Evolutionary conservation across 2,113 vertebrate genomes (phyloP).

Genomic region (Octodon degus): DNA sequence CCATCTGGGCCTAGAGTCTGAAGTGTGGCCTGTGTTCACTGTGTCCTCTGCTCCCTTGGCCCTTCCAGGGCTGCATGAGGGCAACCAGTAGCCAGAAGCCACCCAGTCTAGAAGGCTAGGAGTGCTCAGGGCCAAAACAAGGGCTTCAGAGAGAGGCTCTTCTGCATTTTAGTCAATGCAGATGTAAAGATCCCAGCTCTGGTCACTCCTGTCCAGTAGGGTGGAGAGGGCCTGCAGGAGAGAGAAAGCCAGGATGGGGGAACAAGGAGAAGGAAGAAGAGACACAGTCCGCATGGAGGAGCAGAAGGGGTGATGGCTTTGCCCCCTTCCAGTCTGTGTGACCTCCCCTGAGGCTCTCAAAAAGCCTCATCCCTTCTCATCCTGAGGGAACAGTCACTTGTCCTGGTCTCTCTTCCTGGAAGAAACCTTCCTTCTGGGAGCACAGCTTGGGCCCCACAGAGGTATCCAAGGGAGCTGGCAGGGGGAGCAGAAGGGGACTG

Average conservation of each 20-base stretch:
- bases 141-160: slow-evolving; percentile 19
- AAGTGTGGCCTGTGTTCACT: not conserved
- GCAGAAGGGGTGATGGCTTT: too few relatives aligned
- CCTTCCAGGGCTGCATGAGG: not conserved
- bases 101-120: slow-evolving; percentile 47
- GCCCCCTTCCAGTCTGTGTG: not conserved
- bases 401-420: not conserved
- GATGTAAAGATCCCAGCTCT: not conserved
- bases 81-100: slow-evolving; percentile 49
- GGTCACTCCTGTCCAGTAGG: not conserved
- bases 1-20: not conserved
- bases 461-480: not conserved
- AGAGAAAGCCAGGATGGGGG: rapidly evolving
- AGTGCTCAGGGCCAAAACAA: slow-evolving; percentile 21
- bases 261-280: not conserved
- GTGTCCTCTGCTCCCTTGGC: not conserved
- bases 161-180: slow-evolving; percentile 36
- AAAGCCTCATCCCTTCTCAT: too few relatives aligned
- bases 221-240: not conserved
- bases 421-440: not conserved
- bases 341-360: not conserved
- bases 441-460: not conserved
- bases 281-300: not conserved
- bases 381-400: not conserved
- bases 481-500: not conserved